Base-by-base conservation (phyloP, 2,888 invertebrate genomes). In the Aphodius granarius region DNA sequence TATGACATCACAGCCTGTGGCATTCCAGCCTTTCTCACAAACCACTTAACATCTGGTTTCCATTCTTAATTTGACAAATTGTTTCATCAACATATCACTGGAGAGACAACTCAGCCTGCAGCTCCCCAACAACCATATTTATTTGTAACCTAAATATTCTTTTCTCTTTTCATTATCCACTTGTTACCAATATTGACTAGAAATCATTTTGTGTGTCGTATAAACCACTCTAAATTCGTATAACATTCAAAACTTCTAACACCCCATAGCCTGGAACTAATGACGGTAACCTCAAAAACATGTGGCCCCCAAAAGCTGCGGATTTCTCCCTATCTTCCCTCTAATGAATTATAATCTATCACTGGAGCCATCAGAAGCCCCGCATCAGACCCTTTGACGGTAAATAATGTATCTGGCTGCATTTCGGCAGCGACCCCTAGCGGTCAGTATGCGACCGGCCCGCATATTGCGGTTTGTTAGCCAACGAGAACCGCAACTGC, bases 11-110 rank as follows among this genome's bases (percentile, higher is more conserved):
- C 43, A 9, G 43, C 43, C 9, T 43, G 43, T 43, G 13, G 43
- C 43, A 43, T 43, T 43, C 43, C 43, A 43, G 43, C 13, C 43
- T 43, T 43, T 43, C 68, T 68, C 68, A 68, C 68, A 68, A 21
- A 68, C 68, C 68, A 68, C 68, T 68, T 68, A 22, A 68, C 68
- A 68, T 68, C 68, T 68, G 68, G 68, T 22, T 68, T 22, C 68
- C 68, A 68, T 68, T 21, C 68, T 68, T 68, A 68, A 68, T 68
- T 68, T 22, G 68, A 68, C 22, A 68, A 68, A 68, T 68, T 68
- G 68, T 68, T 68, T 68, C 20, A 68, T 68, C 68, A 68, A 68
- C 68, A 68, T 68, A 43, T 43, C 43, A 43, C 43, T 43, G 43
- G 4, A 43, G 43, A 43, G 43, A 13, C 43, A 13, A 43, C 43